Base-by-base conservation (phyloP, 92 coral and sea anemone genomes). In the Bergia sp. region DNA sequence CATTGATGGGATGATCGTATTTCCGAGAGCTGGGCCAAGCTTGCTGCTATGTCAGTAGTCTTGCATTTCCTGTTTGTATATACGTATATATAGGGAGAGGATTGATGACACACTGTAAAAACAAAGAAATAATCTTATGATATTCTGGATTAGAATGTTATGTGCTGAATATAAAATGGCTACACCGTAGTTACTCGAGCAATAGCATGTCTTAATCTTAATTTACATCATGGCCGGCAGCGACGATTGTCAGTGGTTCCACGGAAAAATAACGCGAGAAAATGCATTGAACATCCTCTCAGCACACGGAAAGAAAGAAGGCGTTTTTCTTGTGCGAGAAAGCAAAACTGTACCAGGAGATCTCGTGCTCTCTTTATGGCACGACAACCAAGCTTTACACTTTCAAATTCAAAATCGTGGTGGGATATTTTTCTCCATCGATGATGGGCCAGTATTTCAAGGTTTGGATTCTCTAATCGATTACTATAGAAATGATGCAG, bases 341-440 rank as follows among this genome's bases (percentile, higher is more conserved):
- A 97, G 95, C 88, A 94, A 92, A 37, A 92, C 93, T 75, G 91
- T 92, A 29, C 97, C 95, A 18, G 99, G 98, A 67, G 96, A 95
- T 85, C 94, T 91, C 65, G 99, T 95, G 8, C 91, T 97, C 85
- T 95, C 99, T 81, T 86, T 97, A 82, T 97, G 99, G 99, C 92
- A 92, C 71, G 92, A 76, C 7, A 92, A 93, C 85, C 96, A 96
- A 91, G 97, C 98, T 38, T 93, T 91, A 88, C 99, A 97, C 92
- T 97, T 95, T 49, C 99, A 97, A 77, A 97, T 97, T 15, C 97
- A 93, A 88, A 91, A 92, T 85, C 96, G 96, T 44, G 99, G 99
- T 38, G 98, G 94, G 20, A 91, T 91, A 20, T 93, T 90, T 76
- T 97, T 94, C 79, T 91, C 97, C 41, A 95, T 97, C 58, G 99